Base-by-base conservation (phyloP, 1,140 invertebrate genomes). In the Drosophila nikananu region DNA sequence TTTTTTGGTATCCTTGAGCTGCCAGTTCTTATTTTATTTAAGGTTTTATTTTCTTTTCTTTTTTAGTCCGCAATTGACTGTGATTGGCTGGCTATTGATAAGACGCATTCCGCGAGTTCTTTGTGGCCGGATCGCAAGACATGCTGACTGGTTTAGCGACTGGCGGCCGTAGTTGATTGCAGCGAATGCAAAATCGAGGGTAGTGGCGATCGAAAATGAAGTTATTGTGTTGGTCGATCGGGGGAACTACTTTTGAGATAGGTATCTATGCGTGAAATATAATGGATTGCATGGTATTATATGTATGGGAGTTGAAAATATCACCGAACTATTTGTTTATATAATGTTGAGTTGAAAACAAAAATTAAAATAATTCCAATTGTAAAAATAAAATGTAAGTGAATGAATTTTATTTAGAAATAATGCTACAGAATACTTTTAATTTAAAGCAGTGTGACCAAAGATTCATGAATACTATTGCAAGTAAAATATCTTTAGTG, bases 11-110 rank as follows among this genome's bases (percentile, higher is more conserved):
- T 77, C 75, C 75, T 77, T 77, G 75, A 77, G 41, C 75, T 77
- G 72, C 74, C 74, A 76, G 74, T 75, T 57, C 51, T 23, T 25
- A 55, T 62, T 74, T 76, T 57, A 49, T 32, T 64, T 30, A n/a
- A 30, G 17, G 44, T 27, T 39, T 30, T 17, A 15, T 15, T 30
- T 13, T 63, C 9, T 30, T 39, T 30, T 13, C 21, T 23, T 19
- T 15, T 19, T n/a, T 30, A 30, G 19, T 19, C 25, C n/a, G 3
- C 27, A 52, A 48, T 68, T 35, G 49, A 32, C 51, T 57, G 68
- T 73, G 68, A 72, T 75, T 75, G 68, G 67, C 72, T 75, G 73
- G 70, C 59, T 30, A 59, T 65, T 76, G 73, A 76, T 76, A 75
- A 76, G 71, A 58, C 70, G 52, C 73, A 76, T 75, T 76, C 73